Evolutionary conservation across 2,888 invertebrate genomes (phyloP), one percentile per base, ranked within the genome.

Genomic region (Rotaria sp.): DNA sequence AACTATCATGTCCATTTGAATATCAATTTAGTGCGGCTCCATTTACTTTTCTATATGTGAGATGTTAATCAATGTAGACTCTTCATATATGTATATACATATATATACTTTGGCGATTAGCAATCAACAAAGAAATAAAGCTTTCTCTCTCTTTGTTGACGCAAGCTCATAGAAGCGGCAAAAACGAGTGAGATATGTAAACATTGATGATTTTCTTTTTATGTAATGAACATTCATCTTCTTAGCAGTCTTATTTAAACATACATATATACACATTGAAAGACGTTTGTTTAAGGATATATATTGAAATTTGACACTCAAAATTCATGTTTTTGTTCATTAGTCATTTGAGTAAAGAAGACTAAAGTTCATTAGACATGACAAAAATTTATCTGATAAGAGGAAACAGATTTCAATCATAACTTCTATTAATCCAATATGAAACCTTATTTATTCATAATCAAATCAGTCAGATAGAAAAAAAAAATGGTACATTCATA

Each of bases 1-100:
- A 57, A 59, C 57, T 59, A 59, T 59, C 57, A 59, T 59, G 3
- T 59, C 30, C 57, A 59, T 59, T 59, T 59, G 57, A 59, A 59
- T 59, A 59, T 59, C 57, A 59, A 59, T 59, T 59, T 59, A 59
- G 57, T 59, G 57, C 57, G 57, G 57, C 57, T 59, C 57, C 57
- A 59, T 59, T 59, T 59, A n/a, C 57, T 59, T n/a, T 59, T 59
- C 57, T 30, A n/a, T 59, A 59, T 59, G 57, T 59, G 57, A 11
- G 57, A 59, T 59, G 57, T 59, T n/a, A 59, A 59, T 59, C 57
- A 59, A 59, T 59, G 13, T n/a, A 59, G 57, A 59, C 57, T 59
- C 57, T 59, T 59, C 57, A 59, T 59, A 59, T 59, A 30, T 59
- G 15, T 59, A 30, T 59, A 59, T 59, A 52, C 52, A 52, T 52